Evolutionary conservation across 1,140 invertebrate species (phyloP).

Genomic region (Pseudoatta argentina): DNA sequence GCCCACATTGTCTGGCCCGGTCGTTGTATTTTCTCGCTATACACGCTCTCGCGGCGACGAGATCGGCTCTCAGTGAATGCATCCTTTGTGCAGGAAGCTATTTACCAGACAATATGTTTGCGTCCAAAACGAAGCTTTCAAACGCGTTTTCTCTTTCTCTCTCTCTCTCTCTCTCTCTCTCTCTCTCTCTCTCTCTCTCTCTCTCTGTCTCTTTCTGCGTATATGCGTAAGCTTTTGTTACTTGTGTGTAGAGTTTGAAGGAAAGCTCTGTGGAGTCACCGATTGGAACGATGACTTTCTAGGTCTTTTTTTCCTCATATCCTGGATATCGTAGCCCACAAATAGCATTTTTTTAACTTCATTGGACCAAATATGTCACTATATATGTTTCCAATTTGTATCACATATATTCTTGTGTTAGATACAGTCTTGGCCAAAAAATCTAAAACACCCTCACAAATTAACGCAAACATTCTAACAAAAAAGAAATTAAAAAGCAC

Average conservation of each 20-base stretch:
- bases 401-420: too few relatives aligned
- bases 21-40: slow-evolving; percentile 70
- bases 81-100: slow-evolving; percentile 79
- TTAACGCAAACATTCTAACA: too few relatives aligned
- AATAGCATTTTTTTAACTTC: not conserved
- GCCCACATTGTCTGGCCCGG: slow-evolving; percentile 77
- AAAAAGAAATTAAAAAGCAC: too few relatives aligned
- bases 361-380: not conserved
- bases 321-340: not conserved
- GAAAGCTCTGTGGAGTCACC: slow-evolving; percentile 14
- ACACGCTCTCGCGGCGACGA: slow-evolving; percentile 68
- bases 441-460: too few relatives aligned
- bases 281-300: not conserved
- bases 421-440: too few relatives aligned
- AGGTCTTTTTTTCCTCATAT: not conserved
- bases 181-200: not conserved
- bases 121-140: slow-evolving; percentile 51
- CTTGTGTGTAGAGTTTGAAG: not conserved
- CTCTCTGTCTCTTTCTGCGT: slow-evolving; percentile 11
- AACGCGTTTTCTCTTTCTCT: not conserved
- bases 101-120: slow-evolving; percentile 76
- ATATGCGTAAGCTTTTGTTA: slow-evolving; percentile 22
- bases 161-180: not conserved
- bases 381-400: not conserved
- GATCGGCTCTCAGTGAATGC: slow-evolving; percentile 78